Evolutionary conservation across 2,888 invertebrate genomes (phyloP).

Genomic region (Aromia moschata): DNA sequence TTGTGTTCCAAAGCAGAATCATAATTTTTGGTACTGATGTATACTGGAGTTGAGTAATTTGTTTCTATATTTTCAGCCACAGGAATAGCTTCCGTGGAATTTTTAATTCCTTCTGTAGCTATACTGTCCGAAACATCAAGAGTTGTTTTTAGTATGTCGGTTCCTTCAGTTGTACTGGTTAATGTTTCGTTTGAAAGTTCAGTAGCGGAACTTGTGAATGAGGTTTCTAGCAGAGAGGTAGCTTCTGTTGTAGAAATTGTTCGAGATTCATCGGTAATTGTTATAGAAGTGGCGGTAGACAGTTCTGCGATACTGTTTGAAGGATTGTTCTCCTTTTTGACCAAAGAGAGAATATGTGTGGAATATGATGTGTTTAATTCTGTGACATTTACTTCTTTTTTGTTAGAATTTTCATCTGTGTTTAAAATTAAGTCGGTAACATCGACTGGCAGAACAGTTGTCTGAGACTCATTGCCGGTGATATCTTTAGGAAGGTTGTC

Average conservation of each 20-base stretch:
- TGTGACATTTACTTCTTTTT: too few relatives aligned
- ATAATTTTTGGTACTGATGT: slow-evolving; percentile 22
- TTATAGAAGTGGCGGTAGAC: slow-evolving; percentile 22
- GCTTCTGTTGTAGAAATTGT: slow-evolving; percentile 31
- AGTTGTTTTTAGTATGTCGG: slow-evolving; percentile 1
- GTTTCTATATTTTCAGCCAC: slow-evolving; percentile 8
- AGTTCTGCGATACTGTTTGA: slow-evolving; percentile 19
- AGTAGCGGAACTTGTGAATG: slow-evolving; percentile 14
- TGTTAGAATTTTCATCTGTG: slow-evolving; percentile 22
- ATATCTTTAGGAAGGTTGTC: slow-evolving; percentile 13
- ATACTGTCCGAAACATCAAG: slow-evolving; percentile 2
- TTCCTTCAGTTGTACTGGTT: slow-evolving; percentile 1
- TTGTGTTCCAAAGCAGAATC: slow-evolving; percentile 55
- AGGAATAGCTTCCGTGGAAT: slow-evolving; percentile 1
- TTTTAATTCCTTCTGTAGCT: slow-evolving; percentile 9
- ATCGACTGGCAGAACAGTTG: not conserved
- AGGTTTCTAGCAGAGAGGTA: not conserved
- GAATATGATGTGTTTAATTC: slow-evolving; percentile 45
- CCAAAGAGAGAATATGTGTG: slow-evolving; percentile 51
- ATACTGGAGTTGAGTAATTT: slow-evolving; percentile 6
- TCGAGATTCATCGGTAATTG: slow-evolving; percentile 31
- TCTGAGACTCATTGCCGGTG: not conserved
- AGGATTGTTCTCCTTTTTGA: slow-evolving; percentile 45
- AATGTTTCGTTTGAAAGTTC: slow-evolving; percentile 4
- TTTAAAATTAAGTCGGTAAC: not conserved